phyloP scores from a whole-genome alignment of 1,140 invertebrate species.

The Hypsibius dujardini region DNA sequence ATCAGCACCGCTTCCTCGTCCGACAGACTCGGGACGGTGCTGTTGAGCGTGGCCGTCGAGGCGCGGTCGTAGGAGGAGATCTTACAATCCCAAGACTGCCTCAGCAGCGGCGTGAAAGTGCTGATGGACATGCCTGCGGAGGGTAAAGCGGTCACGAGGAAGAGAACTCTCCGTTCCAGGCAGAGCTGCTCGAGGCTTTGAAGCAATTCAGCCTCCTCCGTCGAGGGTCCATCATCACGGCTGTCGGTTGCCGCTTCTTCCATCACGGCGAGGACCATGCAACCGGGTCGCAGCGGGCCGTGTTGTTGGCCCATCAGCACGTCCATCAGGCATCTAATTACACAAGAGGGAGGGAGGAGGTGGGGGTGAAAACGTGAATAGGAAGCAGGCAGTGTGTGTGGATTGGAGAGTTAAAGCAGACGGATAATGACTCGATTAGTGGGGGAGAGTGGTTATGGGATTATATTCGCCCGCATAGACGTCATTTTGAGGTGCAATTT shows the following conservation, averaged over 20 bases:
- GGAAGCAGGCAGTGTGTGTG: too few relatives aligned
- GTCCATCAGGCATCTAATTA: neutral
- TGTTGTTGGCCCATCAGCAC: neutral
- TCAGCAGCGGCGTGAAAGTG: constrained; percentile 1
- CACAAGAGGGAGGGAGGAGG: too few relatives aligned
- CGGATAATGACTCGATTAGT: too few relatives aligned
- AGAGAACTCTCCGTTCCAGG: neutral
- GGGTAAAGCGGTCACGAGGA: neutral
- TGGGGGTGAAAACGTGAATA: too few relatives aligned
- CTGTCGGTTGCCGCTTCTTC: neutral
- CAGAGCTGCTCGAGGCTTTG: neutral
- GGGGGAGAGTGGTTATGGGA: too few relatives aligned
- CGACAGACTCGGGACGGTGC: constrained; percentile 1
- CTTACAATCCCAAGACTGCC: neutral
- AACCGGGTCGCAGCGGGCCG: neutral
- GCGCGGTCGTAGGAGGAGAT: neutral
- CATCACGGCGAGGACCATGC: neutral
- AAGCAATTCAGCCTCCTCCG: neutral
- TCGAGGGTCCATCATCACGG: neutral
- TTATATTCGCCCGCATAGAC: too few relatives aligned
- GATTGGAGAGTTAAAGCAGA: too few relatives aligned
- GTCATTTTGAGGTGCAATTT: too few relatives aligned
- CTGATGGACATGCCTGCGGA: neutral
- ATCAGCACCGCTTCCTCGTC: constrained; percentile 14
- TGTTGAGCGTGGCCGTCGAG: constrained; percentile 12